A percentile compares a stretch with the other conserved stretches of the same genome.
Evolutionary conservation across 2,797 vertebrate species (phyloP).

Genomic region (Pseudocheirus occidentalis): DNA sequence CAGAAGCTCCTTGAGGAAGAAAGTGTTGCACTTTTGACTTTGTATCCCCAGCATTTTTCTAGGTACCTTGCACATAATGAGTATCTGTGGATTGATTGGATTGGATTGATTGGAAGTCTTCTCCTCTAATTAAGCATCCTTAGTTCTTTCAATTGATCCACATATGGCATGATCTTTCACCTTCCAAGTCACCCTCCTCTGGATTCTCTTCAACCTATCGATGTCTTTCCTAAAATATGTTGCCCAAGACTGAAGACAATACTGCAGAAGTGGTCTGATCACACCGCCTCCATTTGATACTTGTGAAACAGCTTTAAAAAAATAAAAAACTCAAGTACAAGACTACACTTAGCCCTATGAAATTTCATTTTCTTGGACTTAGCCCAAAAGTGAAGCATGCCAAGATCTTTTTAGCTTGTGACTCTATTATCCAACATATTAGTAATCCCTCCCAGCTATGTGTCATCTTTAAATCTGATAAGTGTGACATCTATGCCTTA

Average conservation of each 20-base stretch:
- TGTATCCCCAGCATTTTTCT: neutral
- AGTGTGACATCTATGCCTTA: neutral
- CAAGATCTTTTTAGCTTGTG: neutral
- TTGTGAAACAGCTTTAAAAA: neutral
- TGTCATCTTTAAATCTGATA: neutral
- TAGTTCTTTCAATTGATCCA: neutral
- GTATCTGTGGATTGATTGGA: neutral
- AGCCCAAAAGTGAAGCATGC: neutral
- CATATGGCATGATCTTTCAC: neutral
- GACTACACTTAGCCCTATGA: neutral
- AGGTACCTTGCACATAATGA: neutral
- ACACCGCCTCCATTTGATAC: neutral
- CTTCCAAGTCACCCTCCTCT: neutral
- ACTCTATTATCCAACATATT: neutral
- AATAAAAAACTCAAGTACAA: constrained; percentile 1
- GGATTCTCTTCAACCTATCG: neutral
- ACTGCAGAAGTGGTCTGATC: neutral
- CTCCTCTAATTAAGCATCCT: neutral
- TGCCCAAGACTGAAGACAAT: neutral
- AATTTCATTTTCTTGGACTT: neutral
- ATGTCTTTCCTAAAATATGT: neutral
- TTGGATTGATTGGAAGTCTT: neutral
- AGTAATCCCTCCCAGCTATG: neutral
- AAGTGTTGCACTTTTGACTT: neutral
- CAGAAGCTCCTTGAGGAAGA: neutral